Percentiles rank a stretch among this genome's conserved stretches.
These are phyloP conservation scores for Pilophorus perplexus DNA, from an alignment of 2,888 invertebrate species.

Conservation along the genomic window DNA sequence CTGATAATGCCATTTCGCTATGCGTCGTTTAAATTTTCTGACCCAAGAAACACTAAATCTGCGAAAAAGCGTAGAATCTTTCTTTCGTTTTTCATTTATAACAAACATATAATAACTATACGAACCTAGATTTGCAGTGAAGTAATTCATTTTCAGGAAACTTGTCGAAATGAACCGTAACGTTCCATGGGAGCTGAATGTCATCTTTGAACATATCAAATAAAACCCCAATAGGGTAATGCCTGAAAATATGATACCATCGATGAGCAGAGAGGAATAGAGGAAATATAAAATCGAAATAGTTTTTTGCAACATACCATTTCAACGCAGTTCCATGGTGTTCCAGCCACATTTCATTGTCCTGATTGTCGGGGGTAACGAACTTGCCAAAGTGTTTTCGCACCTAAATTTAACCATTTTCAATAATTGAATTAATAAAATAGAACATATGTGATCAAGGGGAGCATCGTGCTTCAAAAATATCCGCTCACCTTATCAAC, in stretches of 20 bases:
- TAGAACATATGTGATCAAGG: neutral
- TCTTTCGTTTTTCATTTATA: too few species aligned
- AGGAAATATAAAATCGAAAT: too few species aligned
- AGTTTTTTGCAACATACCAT: conserved; percentile 60
- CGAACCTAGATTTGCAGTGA: conserved; percentile 77
- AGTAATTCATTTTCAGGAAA: conserved; percentile 89
- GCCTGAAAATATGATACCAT: too few species aligned
- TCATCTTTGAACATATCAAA: conserved; percentile 77
- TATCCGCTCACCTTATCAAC: conserved; percentile 75
- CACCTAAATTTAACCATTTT: conserved; percentile 58
- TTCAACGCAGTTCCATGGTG: conserved; percentile 87
- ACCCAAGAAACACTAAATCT: too few species aligned
- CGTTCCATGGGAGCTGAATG: conserved; percentile 81
- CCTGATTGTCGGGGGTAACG: conserved; percentile 75
- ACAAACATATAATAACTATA: neutral
- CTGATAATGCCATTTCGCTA: too few species aligned
- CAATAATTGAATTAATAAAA: neutral
- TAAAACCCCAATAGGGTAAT: conserved; percentile 76
- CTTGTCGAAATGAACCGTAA: conserved; percentile 91
- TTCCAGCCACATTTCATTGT: conserved; percentile 92
- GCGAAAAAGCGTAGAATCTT: too few species aligned
- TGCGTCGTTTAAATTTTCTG: too few species aligned
- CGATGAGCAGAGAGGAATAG: too few species aligned
- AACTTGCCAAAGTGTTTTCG: conserved; percentile 83
- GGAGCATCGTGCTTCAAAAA: neutral